A percentile compares a stretch with the other conserved stretches of the same genome.
phyloP scores from a whole-genome alignment of 2,797 vertebrate species.

The Spondyliosoma cantharus region DNA sequence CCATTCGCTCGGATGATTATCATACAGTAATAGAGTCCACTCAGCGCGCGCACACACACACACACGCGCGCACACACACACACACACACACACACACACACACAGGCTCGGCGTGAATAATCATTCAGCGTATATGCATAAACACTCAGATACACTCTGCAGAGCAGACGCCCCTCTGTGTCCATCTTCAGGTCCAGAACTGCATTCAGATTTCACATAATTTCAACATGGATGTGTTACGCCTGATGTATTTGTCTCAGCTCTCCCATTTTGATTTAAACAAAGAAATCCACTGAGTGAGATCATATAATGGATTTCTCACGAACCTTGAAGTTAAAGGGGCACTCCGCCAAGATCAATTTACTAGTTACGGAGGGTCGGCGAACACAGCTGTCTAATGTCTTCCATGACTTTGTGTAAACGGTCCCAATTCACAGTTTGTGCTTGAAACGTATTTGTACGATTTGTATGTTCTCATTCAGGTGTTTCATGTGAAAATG shows the following conservation, averaged over 20 bases:
- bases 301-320: not conserved
- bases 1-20: slow-evolving; percentile 52
- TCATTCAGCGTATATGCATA: slow-evolving; percentile 40
- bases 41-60: slow-evolving; percentile 4
- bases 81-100: slow-evolving; percentile 20
- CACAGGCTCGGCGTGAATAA: slow-evolving; percentile 33
- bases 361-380: not conserved
- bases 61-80: slow-evolving; percentile 12
- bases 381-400: not conserved
- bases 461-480: no score
- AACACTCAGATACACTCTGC: slow-evolving; percentile 47
- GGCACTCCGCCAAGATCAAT: not conserved
- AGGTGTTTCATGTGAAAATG: no score
- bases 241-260: slow-evolving; percentile 3
- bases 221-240: slow-evolving; percentile 11
- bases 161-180: slow-evolving; percentile 19
- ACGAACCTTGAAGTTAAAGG: not conserved
- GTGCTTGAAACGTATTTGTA: no score
- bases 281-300: not conserved
- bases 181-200: not conserved
- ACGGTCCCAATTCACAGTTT: no score
- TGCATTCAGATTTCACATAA: slow-evolving; percentile 3
- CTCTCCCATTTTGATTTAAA: slow-evolving; percentile 32
- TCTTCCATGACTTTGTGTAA: not conserved
- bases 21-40: slow-evolving; percentile 47